phyloP scores from a whole-genome alignment of 2,797 vertebrate genomes.

The Chloroceryle inda region DNA sequence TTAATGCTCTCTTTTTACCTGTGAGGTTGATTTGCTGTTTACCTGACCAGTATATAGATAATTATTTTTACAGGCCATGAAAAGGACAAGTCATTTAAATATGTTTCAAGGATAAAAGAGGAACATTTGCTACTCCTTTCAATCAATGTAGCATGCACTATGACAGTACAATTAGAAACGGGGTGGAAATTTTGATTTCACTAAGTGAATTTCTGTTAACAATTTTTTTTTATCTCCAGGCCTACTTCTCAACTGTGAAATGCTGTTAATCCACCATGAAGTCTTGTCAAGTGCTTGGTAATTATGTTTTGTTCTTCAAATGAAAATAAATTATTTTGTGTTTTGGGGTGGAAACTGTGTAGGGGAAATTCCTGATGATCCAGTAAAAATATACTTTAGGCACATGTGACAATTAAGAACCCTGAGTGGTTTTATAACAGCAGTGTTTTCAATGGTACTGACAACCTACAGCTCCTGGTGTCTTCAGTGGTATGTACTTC shows the following conservation, averaged over 20 bases:
- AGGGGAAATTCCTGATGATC: background rate
- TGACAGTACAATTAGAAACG: constrained; percentile 18
- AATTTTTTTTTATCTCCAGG: constrained; percentile 47
- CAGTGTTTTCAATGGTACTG: background rate
- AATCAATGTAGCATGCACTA: background rate
- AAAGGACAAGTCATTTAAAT: background rate
- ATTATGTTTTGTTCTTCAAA: constrained; percentile 1
- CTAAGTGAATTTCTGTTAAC: constrained; percentile 32
- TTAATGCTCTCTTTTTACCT: background rate
- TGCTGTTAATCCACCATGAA: constrained; percentile 72
- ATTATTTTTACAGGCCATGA: background rate
- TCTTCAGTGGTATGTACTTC: background rate
- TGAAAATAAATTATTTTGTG: background rate
- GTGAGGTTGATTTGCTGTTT: background rate
- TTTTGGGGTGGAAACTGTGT: background rate
- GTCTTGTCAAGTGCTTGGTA: background rate
- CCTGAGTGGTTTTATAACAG: background rate
- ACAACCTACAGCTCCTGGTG: background rate
- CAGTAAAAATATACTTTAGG: background rate
- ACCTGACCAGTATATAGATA: background rate
- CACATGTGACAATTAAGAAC: background rate
- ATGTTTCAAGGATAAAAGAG: constrained; percentile 20
- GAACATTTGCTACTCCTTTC: background rate
- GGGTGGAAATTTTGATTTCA: constrained; percentile 54
- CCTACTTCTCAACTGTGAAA: constrained; percentile 35